Percentiles rank a stretch among this genome's conserved stretches.
Evolutionary conservation across 2,888 invertebrate species (phyloP).

Genomic region (Amiota mariae): DNA sequence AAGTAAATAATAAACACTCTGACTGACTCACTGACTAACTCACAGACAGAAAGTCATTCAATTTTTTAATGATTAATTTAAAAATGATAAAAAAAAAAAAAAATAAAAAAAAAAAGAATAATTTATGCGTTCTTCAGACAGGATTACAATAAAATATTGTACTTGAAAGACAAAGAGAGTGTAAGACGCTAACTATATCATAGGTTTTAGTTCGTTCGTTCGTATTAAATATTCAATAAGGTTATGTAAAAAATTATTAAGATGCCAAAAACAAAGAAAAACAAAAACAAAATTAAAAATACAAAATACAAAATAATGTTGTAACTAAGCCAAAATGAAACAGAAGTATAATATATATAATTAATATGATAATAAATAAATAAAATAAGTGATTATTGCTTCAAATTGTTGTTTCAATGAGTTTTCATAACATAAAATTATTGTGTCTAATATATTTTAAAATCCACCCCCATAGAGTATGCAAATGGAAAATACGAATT

Average conservation of each 20-base stretch:
- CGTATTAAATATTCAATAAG: constrained; percentile 35
- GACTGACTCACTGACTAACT: no score
- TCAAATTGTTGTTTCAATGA: neutral
- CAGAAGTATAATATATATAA: neutral
- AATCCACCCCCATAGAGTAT: no score
- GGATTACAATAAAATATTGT: neutral
- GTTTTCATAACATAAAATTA: neutral
- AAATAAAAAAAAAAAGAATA: constrained; percentile 4
- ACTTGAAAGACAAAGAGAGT: constrained; percentile 7
- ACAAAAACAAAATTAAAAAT: neutral
- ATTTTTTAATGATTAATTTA: neutral
- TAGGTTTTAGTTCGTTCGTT: constrained; percentile 63
- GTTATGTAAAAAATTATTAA: neutral
- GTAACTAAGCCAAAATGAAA: constrained; percentile 20
- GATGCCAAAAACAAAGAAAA: constrained; percentile 8
- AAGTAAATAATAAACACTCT: no score
- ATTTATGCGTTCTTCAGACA: constrained; percentile 33
- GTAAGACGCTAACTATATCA: constrained; percentile 47
- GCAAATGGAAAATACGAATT: no score
- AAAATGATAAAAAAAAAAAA: neutral
- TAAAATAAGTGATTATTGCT: constrained; percentile 22
- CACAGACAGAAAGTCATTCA: no score
- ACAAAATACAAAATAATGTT: neutral
- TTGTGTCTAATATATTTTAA: no score
- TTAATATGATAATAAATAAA: constrained; percentile 22